Evolutionary conservation across 2,113 vertebrate species (phyloP).

Genomic region (Strix aluco): DNA sequence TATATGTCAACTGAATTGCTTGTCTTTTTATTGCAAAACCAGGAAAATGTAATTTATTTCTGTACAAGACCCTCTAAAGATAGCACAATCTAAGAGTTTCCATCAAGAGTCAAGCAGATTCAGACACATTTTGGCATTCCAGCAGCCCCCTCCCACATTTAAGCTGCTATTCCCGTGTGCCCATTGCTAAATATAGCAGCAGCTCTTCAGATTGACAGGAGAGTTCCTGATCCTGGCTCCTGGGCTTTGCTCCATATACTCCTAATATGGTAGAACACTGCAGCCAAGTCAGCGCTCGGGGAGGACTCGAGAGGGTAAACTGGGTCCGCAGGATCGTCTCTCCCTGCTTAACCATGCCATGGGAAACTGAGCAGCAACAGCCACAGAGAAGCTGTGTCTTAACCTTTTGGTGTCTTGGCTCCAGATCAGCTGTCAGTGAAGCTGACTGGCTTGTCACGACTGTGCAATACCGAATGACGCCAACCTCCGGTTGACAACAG

Average conservation of each 20-base stretch:
- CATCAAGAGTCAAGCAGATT: neutral
- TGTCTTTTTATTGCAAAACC: neutral
- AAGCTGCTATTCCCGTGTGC: slow-evolving; percentile 66
- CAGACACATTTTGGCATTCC: slow-evolving; percentile 32
- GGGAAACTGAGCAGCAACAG: slow-evolving; percentile 25
- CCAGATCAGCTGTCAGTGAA: neutral
- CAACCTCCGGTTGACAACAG: neutral
- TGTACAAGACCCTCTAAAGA: neutral
- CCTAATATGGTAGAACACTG: slow-evolving; percentile 74
- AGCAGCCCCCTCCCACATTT: slow-evolving; percentile 59
- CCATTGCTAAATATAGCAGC: slow-evolving; percentile 74
- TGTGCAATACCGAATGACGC: neutral
- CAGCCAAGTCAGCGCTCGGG: neutral
- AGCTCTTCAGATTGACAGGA: slow-evolving; percentile 55
- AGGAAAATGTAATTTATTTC: slow-evolving; percentile 12
- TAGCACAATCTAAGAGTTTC: neutral
- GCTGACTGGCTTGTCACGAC: neutral
- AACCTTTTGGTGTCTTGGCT: slow-evolving; percentile 41
- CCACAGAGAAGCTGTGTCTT: neutral
- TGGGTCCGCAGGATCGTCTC: neutral
- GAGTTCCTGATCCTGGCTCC: slow-evolving; percentile 45
- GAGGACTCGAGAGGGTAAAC: neutral
- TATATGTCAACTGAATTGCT: neutral
- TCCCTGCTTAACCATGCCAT: neutral
- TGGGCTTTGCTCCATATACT: slow-evolving; percentile 53